These are phyloP conservation scores for Macaca mulatta DNA, from an alignment of 2,113 vertebrate species.

Conservation along the genomic window DNA sequence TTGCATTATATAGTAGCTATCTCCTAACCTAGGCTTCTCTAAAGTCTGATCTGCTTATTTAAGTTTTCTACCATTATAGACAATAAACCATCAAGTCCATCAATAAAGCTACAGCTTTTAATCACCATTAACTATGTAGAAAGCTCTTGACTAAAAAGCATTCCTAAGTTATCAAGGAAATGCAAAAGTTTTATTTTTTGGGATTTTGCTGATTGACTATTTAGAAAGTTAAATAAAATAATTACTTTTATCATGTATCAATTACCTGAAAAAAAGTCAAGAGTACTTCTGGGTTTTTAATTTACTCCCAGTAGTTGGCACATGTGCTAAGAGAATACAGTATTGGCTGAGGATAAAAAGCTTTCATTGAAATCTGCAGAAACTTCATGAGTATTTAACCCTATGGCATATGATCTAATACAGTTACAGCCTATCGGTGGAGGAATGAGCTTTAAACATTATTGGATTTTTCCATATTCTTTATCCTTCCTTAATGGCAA, in stretches of 20 bases:
- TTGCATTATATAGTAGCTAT: background rate
- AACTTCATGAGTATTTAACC: background rate
- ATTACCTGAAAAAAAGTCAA: background rate
- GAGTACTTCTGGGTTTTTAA: background rate
- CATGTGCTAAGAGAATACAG: background rate
- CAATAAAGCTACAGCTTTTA: background rate
- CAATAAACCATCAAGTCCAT: background rate
- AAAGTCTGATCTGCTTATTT: background rate
- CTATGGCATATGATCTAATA: background rate
- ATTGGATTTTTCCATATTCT: background rate
- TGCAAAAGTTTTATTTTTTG: background rate
- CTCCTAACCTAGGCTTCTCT: background rate
- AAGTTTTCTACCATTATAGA: background rate
- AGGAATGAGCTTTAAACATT: background rate
- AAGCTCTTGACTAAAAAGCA: background rate
- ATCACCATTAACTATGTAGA: background rate
- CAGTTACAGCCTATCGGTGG: background rate
- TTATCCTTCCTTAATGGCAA: background rate
- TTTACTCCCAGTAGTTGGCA: background rate
- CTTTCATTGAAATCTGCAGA: background rate
- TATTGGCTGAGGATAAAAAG: background rate
- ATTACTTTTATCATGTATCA: background rate
- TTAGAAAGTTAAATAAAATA: background rate
- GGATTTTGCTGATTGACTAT: background rate
- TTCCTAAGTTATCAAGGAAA: background rate